These are phyloP conservation scores for Trematomus bernacchii DNA, from an alignment of 2,797 vertebrate genomes.

Conservation along the genomic window DNA sequence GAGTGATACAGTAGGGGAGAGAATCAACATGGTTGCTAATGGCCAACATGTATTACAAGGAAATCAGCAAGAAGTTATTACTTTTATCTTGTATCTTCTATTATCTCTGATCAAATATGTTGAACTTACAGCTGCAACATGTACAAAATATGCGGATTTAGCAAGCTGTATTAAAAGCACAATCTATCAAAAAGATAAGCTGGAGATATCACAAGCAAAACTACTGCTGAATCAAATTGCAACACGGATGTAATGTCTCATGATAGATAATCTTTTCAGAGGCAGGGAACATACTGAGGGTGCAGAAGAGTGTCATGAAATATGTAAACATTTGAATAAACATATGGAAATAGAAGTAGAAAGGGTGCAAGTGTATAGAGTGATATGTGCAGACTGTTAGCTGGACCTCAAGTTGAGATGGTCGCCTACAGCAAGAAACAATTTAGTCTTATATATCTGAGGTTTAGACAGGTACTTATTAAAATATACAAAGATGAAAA, in stretches of 20 bases:
- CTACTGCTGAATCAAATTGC: not conserved
- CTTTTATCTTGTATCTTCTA: not conserved
- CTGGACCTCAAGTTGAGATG: too few relatives aligned
- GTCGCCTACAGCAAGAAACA: too few relatives aligned
- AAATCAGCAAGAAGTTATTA: not conserved
- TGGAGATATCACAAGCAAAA: not conserved
- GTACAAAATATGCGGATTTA: not conserved
- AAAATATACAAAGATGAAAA: too few relatives aligned
- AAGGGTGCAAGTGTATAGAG: too few relatives aligned
- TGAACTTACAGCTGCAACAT: not conserved
- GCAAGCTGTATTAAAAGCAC: not conserved
- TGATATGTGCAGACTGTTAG: too few relatives aligned
- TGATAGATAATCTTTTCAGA: too few relatives aligned
- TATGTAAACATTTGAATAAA: too few relatives aligned
- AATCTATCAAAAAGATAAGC: not conserved
- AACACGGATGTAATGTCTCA: not conserved
- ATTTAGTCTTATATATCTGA: too few relatives aligned
- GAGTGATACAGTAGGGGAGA: conserved; percentile 12
- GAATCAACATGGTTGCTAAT: conserved; percentile 10
- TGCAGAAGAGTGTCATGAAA: too few relatives aligned
- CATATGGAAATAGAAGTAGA: too few relatives aligned
- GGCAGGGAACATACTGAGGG: too few relatives aligned
- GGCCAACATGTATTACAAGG: not conserved
- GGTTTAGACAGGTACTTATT: too few relatives aligned
- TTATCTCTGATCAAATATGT: not conserved